These are phyloP conservation scores for Helarctos malayanus DNA, from an alignment of 2,797 vertebrate species.

Conservation along the genomic window DNA sequence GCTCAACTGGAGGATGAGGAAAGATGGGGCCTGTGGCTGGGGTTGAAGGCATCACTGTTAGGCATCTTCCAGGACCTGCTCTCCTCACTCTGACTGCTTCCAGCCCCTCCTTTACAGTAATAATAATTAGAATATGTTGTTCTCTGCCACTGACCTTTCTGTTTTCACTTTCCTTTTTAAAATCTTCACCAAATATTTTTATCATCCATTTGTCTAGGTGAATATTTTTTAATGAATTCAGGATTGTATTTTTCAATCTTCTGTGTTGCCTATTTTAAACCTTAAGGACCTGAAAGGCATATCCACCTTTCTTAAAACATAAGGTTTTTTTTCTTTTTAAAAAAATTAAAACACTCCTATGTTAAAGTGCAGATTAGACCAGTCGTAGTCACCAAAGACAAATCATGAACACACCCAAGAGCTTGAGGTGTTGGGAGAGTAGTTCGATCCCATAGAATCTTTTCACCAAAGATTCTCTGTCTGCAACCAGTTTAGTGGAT, in stretches of 20 bases:
- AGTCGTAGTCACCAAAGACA: constrained; percentile 44
- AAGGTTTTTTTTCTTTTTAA: background rate
- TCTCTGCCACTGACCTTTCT: background rate
- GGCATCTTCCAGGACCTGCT: background rate
- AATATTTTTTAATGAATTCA: constrained; percentile 43
- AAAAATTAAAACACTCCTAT: background rate
- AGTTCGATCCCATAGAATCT: constrained; percentile 28
- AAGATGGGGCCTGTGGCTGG: background rate
- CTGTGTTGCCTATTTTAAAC: background rate
- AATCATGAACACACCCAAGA: background rate
- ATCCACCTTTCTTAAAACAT: background rate
- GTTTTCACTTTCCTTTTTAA: background rate
- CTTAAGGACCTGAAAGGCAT: constrained; percentile 9
- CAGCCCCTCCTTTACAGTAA: background rate
- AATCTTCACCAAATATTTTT: constrained; percentile 45
- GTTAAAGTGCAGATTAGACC: background rate
- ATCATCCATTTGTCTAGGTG: background rate
- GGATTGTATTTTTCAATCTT: constrained; percentile 49
- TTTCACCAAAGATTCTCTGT: background rate
- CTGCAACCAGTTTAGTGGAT: background rate
- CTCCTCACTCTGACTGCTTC: background rate
- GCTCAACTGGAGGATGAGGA: background rate
- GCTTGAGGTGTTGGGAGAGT: constrained; percentile 21
- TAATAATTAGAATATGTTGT: background rate
- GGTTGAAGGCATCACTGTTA: background rate